These are phyloP conservation scores for Melanostigma gelatinosum DNA, from an alignment of 2,113 vertebrate genomes.

Conservation along the genomic window DNA sequence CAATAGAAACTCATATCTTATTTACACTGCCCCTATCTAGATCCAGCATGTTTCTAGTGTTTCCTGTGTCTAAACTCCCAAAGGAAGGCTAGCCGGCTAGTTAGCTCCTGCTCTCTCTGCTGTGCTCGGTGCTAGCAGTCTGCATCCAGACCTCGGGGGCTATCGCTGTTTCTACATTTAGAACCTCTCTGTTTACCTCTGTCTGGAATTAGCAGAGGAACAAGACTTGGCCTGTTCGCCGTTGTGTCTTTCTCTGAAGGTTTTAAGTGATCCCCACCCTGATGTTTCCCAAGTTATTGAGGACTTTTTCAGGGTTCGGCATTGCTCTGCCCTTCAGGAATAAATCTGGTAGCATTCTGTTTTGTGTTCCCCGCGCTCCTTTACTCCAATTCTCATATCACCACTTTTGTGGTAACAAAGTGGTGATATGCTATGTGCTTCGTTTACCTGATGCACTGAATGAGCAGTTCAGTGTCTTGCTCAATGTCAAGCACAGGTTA, in stretches of 20 bases:
- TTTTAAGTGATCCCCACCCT: constrained; percentile 21
- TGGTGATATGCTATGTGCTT: neutral
- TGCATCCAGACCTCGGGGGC: constrained; percentile 69
- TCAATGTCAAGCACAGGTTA: neutral
- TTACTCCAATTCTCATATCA: constrained; percentile 69
- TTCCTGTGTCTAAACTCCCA: constrained; percentile 74
- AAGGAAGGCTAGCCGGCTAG: constrained; percentile 65
- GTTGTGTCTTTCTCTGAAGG: constrained; percentile 44
- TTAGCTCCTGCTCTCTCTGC: constrained; percentile 45
- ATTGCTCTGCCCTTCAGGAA: neutral
- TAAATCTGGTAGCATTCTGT: neutral
- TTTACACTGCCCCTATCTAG: constrained; percentile 74
- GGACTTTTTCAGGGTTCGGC: neutral
- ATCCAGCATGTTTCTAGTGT: constrained; percentile 73
- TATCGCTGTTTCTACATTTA: constrained; percentile 69
- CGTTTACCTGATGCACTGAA: neutral
- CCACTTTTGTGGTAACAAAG: constrained; percentile 6
- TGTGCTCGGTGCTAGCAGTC: constrained; percentile 42
- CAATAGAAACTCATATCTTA: constrained; percentile 77
- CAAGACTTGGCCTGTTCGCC: constrained; percentile 55
- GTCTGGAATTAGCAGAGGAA: constrained; percentile 48
- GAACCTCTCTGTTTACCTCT: constrained; percentile 64
- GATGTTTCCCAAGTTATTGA: constrained; percentile 8
- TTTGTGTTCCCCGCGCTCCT: constrained; percentile 46
- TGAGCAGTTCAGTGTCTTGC: neutral